Conservation (phyloP, 1,140 invertebrate species). For the Hirudo medicinalis region DNA sequence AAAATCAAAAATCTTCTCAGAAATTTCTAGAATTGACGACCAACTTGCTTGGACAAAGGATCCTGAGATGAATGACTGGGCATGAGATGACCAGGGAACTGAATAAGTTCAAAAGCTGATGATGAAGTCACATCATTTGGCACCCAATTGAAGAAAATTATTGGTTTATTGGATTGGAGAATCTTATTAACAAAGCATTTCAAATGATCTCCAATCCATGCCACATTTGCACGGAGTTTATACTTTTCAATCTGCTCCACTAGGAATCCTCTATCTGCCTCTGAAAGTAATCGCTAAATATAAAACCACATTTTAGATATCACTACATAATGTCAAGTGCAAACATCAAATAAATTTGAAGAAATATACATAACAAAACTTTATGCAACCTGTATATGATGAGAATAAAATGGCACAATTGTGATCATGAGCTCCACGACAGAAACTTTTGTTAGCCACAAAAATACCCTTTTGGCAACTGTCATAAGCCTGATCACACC, state of each 20-base stretch:
- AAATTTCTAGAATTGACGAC: too few species aligned
- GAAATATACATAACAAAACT: too few species aligned
- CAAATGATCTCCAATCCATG: conserved; percentile 31
- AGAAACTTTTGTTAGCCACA: conserved; percentile 30
- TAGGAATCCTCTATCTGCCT: conserved; percentile 28
- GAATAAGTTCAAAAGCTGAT: conserved; percentile 41
- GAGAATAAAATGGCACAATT: conserved; percentile 50
- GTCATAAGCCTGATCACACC: conserved; percentile 23
- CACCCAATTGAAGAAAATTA: conserved; percentile 55
- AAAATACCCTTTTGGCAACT: conserved; percentile 20
- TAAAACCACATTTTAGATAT: too few species aligned
- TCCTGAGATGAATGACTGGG: neutral
- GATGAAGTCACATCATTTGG: conserved; percentile 47
- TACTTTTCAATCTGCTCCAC: conserved; percentile 31
- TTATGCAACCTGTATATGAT: conserved; percentile 40
- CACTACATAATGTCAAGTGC: too few species aligned
- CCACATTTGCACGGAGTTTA: conserved; percentile 36
- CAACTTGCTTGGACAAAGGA: conserved; percentile 17
- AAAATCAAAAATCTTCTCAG: too few species aligned
- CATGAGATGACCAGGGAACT: conserved; percentile 37
- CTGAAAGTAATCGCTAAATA: conserved; percentile 24
- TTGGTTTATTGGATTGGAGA: conserved; percentile 33
- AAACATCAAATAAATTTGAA: too few species aligned
- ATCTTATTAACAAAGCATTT: conserved; percentile 36
- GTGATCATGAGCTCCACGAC: conserved; percentile 32